phyloP scores from a whole-genome alignment of 2,113 vertebrate genomes.

The Atractosteus spatula region DNA sequence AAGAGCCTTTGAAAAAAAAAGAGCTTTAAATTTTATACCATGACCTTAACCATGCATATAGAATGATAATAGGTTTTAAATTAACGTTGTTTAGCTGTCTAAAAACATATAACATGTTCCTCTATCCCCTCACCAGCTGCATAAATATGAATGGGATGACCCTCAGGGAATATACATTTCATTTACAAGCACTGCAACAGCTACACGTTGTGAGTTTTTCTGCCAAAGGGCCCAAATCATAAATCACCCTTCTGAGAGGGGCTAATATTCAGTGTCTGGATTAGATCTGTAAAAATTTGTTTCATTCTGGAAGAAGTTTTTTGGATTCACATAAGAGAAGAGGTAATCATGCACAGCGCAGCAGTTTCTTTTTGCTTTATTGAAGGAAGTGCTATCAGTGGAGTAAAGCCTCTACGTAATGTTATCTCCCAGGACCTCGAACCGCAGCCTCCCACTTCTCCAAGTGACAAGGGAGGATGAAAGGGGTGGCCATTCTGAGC shows the following conservation, averaged over 20 bases:
- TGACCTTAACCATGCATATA: conserved; percentile 37
- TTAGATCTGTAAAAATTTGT: conserved; percentile 2
- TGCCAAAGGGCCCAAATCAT: conserved; percentile 30
- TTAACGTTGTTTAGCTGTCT: conserved; percentile 47
- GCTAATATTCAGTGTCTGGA: conserved; percentile 16
- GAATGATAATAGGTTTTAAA: conserved; percentile 58
- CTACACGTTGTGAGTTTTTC: not conserved
- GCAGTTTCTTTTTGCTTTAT: not conserved
- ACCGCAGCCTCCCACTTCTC: not conserved
- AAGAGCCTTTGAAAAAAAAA: not conserved
- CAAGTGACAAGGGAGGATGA: not conserved
- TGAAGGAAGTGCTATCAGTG: not conserved
- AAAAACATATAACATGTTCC: conserved; percentile 36
- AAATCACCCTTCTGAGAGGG: conserved; percentile 5
- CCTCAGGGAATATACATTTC: conserved; percentile 39
- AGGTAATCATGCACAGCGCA: not conserved
- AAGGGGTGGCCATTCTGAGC: not conserved
- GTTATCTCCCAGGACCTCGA: not conserved
- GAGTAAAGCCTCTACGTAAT: not conserved
- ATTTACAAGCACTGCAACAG: conserved; percentile 14
- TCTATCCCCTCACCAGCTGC: conserved; percentile 43
- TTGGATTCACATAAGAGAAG: conserved; percentile 12
- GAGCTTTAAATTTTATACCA: conserved; percentile 43
- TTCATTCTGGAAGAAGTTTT: not conserved
- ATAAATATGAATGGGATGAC: conserved; percentile 42